Evolutionary conservation across 2,113 vertebrate species (phyloP).

Genomic region (Colistium nudipinnis): DNA sequence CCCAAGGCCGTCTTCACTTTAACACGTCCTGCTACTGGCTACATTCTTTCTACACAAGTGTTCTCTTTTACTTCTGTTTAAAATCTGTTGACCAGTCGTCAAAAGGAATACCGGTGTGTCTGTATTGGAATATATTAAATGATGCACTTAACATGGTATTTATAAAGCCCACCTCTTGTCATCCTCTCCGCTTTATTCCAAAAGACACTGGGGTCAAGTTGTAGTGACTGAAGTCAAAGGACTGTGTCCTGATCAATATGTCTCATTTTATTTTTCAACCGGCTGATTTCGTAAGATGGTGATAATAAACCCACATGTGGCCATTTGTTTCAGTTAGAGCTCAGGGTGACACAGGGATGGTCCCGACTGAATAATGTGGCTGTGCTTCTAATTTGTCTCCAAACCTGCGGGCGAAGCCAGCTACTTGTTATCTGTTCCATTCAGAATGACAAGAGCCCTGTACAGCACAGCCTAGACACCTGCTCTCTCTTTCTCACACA

Average conservation of each 20-base stretch:
- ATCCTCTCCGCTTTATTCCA: no score
- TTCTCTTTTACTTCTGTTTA: no score
- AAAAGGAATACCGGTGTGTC: no score
- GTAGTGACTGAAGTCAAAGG: no score
- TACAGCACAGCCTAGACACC: conserved; percentile 40
- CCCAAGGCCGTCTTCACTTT: no score
- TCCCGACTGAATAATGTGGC: conserved; percentile 47
- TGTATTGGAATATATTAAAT: no score
- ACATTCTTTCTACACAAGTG: no score
- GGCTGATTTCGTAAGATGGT: conserved; percentile 17
- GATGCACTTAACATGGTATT: no score
- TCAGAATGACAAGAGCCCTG: conserved; percentile 57
- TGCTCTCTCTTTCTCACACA: conserved; percentile 34
- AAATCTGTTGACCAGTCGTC: no score
- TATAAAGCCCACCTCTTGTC: no score
- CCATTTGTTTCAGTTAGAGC: conserved; percentile 23
- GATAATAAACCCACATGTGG: conserved; percentile 7
- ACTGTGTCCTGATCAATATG: neutral
- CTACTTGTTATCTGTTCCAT: conserved; percentile 60
- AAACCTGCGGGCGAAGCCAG: conserved; percentile 43
- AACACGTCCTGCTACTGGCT: no score
- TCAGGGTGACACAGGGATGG: conserved; percentile 27
- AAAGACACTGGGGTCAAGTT: no score
- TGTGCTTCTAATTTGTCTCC: conserved; percentile 55
- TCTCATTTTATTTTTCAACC: neutral